Evolutionary conservation across 2,888 invertebrate genomes (phyloP).

Genomic region (Pyrocoelia pectoralis): DNA sequence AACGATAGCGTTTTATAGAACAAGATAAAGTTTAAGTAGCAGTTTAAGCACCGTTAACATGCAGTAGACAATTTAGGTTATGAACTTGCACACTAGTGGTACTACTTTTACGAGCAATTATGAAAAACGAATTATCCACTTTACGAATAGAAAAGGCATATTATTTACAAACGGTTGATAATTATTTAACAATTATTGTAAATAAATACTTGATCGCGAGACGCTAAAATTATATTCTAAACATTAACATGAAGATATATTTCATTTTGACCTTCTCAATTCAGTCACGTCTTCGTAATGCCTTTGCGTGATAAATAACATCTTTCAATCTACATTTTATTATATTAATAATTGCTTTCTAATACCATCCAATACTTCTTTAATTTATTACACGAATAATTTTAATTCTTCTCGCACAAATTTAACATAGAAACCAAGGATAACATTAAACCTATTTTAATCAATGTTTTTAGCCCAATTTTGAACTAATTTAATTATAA

Average conservation of each 20-base stretch:
- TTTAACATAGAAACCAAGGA: too few relatives aligned
- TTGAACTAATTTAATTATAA: too few relatives aligned
- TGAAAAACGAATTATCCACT: not conserved
- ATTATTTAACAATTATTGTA: not conserved
- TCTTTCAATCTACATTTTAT: conserved; percentile 1
- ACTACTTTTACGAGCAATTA: not conserved
- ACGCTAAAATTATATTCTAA: not conserved
- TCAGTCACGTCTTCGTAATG: not conserved
- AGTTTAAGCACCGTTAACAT: not conserved
- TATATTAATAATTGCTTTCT: not conserved
- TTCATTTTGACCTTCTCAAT: not conserved
- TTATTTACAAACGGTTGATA: not conserved
- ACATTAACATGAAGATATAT: not conserved
- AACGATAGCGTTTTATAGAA: not conserved
- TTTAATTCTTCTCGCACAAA: too few relatives aligned
- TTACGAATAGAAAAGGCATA: not conserved
- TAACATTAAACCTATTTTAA: too few relatives aligned
- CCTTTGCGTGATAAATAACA: not conserved
- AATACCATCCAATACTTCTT: not conserved
- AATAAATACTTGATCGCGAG: not conserved
- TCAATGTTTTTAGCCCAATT: too few relatives aligned
- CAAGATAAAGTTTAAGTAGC: not conserved
- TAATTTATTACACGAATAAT: not conserved
- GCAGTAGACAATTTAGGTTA: not conserved
- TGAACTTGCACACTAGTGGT: not conserved